Evolutionary conservation across 2,113 vertebrate genomes (phyloP).

Genomic region (Petrocephalus zakoni): DNA sequence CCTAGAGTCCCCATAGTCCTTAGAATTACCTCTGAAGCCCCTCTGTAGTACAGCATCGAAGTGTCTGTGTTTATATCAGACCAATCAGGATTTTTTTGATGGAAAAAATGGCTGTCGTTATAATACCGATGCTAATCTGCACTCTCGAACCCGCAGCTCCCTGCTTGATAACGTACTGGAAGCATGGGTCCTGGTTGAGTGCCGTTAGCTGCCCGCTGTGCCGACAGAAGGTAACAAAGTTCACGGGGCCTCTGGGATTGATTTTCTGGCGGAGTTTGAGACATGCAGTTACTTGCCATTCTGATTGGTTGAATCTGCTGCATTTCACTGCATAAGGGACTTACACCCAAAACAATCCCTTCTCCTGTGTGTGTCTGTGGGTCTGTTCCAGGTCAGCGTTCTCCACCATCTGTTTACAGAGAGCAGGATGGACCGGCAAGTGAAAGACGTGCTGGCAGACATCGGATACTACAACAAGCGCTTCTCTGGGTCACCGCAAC

Average conservation of each 20-base stretch:
- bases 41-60: neutral
- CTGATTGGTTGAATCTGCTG: neutral
- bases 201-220: slow-evolving; percentile 75
- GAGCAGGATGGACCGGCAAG: slow-evolving; percentile 49
- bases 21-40: neutral
- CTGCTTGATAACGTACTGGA: slow-evolving; percentile 75
- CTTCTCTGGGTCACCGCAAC: slow-evolving; percentile 67
- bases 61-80: neutral
- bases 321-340: neutral
- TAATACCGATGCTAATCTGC: neutral
- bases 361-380: neutral
- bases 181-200: slow-evolving; percentile 68
- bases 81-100: neutral
- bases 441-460: slow-evolving; percentile 52
- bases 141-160: slow-evolving; percentile 49
- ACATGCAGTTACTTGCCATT: neutral
- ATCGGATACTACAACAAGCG: slow-evolving; percentile 72
- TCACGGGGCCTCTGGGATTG: neutral
- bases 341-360: neutral
- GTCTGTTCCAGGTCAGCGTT: slow-evolving; percentile 50
- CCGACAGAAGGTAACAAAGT: slow-evolving; percentile 67
- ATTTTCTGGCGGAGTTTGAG: neutral
- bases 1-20: neutral
- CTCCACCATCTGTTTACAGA: slow-evolving; percentile 56
- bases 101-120: neutral